These are phyloP conservation scores for Archilochus colubris DNA, from an alignment of 2,113 vertebrate species.

Conservation along the genomic window DNA sequence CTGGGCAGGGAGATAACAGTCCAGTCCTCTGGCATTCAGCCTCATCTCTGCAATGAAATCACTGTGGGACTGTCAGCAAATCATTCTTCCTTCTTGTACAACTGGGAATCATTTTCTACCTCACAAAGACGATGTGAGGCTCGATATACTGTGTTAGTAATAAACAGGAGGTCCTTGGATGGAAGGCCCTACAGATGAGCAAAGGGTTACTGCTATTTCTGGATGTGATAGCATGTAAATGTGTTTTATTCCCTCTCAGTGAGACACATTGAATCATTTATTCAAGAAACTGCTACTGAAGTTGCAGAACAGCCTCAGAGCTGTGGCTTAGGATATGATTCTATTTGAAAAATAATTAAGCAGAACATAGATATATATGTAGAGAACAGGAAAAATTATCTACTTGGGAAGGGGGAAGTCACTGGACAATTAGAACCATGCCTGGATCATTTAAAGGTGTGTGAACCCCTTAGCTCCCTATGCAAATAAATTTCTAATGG, in stretches of 20 bases:
- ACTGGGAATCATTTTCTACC: background rate
- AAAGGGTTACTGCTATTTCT: conserved; percentile 44
- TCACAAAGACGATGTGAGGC: background rate
- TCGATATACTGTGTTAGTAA: background rate
- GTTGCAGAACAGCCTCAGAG: conserved; percentile 5
- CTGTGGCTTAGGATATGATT: background rate
- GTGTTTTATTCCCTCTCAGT: conserved; percentile 6
- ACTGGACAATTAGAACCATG: background rate
- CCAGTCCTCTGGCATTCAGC: background rate
- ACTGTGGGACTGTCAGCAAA: conserved; percentile 21
- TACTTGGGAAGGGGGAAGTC: conserved; percentile 2
- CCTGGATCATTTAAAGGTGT: background rate
- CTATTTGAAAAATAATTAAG: background rate
- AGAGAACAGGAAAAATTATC: background rate
- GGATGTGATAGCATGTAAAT: conserved; percentile 1
- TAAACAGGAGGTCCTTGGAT: background rate
- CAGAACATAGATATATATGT: background rate
- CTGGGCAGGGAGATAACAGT: background rate
- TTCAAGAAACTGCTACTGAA: conserved; percentile 30
- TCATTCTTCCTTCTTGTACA: background rate
- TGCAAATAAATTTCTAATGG: background rate
- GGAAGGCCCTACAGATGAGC: conserved; percentile 31
- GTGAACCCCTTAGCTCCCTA: background rate
- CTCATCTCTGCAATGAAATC: conserved; percentile 28
- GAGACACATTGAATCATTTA: background rate